Percentiles rank a stretch among this genome's conserved stretches.
phyloP scores from a whole-genome alignment of 2,113 vertebrate species.

The Nerophis lumbriciformis region DNA sequence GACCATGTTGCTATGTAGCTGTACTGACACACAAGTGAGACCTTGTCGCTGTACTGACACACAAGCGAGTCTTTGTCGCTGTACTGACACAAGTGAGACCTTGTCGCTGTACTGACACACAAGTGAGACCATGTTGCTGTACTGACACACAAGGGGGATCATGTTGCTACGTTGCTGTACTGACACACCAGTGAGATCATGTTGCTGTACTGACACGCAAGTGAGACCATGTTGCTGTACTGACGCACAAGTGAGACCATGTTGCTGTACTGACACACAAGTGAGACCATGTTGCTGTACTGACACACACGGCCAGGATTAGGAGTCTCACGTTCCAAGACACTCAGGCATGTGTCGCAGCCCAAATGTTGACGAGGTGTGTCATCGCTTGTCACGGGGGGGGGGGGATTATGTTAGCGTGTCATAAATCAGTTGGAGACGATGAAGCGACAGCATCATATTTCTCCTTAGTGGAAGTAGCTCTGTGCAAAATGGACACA shows the following conservation, averaged over 20 bases:
- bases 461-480: background rate
- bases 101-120: constrained; percentile 1
- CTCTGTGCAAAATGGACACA: too few relatives aligned
- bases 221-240: too few relatives aligned
- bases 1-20: background rate
- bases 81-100: constrained; percentile 1
- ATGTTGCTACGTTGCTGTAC: background rate
- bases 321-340: constrained; percentile 20
- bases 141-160: constrained; percentile 1
- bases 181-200: too few relatives aligned
- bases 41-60: too few relatives aligned
- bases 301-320: constrained; percentile 27
- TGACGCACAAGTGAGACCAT: too few relatives aligned
- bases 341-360: constrained; percentile 31
- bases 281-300: too few relatives aligned
- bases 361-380: constrained; percentile 41
- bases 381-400: constrained; percentile 10
- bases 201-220: constrained; percentile 1
- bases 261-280: too few relatives aligned
- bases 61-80: too few relatives aligned
- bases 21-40: too few relatives aligned
- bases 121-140: too few relatives aligned
- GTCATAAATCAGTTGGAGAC: constrained; percentile 30
- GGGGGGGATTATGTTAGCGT: constrained; percentile 2
- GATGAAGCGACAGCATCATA: background rate